Base-by-base conservation (phyloP, 2,797 vertebrate genomes). In the Buphagus erythrorhynchus region DNA sequence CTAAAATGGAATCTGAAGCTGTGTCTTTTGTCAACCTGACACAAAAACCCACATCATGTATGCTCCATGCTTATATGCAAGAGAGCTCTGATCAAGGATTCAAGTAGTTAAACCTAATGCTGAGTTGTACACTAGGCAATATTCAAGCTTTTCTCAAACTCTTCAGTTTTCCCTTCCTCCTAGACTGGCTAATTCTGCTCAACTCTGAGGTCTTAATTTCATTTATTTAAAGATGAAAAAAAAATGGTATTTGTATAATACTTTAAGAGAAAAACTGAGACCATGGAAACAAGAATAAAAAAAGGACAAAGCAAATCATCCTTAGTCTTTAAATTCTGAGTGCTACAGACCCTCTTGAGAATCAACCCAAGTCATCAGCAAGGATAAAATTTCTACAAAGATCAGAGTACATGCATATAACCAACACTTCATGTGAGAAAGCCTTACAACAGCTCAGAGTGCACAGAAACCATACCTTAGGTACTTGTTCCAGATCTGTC, bases 401-500 rank as follows among this genome's bases (percentile, higher is more conserved):
- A 38, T 71, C 16, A 57, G 10, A 61, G 7, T 20, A 43, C 22
- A 54, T 58, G 59, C 10, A 54, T 20, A 40, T 43, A 82, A 33
- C 28, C 72, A 74, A 21, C 16, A 73, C 21, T 46, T 63, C 16
- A 43, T 1, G 9, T 21, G 16, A 90, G 22, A 86, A 94, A 80
- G 48, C 72, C 25, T 87, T 83, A 63, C 58, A 68, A 84, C 80
- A 94, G 51, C 25, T 94, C 77, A 46, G 5, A 76, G 14, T 19
- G 17, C 72, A 67, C 43, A 68, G 54, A 79, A 90, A 51, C 52
- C 93, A 96, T 98, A 99, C 99, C 99, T 99, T 99, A 86, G 99
- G 99, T 97, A 99, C 99, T 98, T 99, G 99, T 61, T 99, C 99
- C 97, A 99, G 98, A 98, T 99, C 99, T 72, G 98, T 98, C 98